Percentiles rank a stretch among this genome's conserved stretches.
Evolutionary conservation across 2,113 vertebrate genomes (phyloP).

Genomic region (Plotosus lineatus): DNA sequence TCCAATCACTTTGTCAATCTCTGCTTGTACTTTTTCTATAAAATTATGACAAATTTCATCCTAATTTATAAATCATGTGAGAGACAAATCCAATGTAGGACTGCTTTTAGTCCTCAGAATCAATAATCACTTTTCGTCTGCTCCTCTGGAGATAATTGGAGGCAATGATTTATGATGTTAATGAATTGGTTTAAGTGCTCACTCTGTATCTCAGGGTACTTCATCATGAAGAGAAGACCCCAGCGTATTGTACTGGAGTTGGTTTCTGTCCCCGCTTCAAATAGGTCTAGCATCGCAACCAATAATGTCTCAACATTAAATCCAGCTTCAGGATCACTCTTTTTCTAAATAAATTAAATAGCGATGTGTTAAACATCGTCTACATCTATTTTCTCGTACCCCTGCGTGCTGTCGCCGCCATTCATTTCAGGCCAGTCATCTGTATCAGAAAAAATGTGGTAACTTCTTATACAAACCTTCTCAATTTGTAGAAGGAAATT

Average conservation of each 20-base stretch:
- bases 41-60: neutral
- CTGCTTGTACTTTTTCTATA: slow-evolving; percentile 55
- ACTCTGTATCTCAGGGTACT: slow-evolving; percentile 74
- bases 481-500: slow-evolving; percentile 61
- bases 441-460: neutral
- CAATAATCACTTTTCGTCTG: neutral
- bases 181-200: neutral
- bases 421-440: neutral
- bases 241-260: slow-evolving; percentile 71
- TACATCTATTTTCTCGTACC: neutral
- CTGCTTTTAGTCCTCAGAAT: neutral
- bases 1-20: slow-evolving; percentile 60
- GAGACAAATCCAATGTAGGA: neutral
- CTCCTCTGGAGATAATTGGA: neutral
- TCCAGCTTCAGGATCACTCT: neutral
- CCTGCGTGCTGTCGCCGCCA: too few species aligned
- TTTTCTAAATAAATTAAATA: slow-evolving; percentile 31
- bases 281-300: slow-evolving; percentile 57
- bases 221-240: slow-evolving; percentile 73
- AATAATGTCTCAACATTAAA: slow-evolving; percentile 65
- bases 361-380: rapidly evolving
- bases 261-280: slow-evolving; percentile 75
- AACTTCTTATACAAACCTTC: slow-evolving; percentile 55
- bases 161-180: neutral
- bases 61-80: neutral